Percentiles rank a stretch among this genome's conserved stretches.
Evolutionary conservation across 2,113 vertebrate species (phyloP).

Genomic region (Amazona guildingii): DNA sequence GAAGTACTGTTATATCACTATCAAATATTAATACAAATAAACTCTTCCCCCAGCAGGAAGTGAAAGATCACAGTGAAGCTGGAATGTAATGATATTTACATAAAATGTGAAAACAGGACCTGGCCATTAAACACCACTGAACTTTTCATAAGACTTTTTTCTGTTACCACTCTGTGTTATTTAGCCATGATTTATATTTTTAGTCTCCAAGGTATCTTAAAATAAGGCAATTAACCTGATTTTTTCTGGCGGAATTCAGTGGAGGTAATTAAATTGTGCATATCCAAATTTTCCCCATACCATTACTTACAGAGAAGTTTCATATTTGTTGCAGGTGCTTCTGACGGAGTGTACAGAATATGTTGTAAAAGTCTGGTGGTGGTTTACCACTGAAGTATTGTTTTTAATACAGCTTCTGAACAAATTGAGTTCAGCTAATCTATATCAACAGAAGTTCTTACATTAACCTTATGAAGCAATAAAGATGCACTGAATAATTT

Average conservation of each 20-base stretch:
- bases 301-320: background rate
- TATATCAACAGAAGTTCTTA: background rate
- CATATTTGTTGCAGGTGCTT: background rate
- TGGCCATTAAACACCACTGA: background rate
- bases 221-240: background rate
- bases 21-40: background rate
- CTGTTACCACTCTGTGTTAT: background rate
- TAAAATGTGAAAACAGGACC: background rate
- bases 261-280: background rate
- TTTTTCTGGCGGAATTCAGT: background rate
- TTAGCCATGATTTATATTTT: background rate
- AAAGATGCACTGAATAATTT: slow-evolving; percentile 52
- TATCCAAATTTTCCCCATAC: background rate
- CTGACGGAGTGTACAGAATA: background rate
- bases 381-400: background rate
- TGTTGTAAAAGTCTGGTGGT: background rate
- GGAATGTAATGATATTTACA: background rate
- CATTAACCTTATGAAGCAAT: slow-evolving; percentile 21
- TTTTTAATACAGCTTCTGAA: slow-evolving; percentile 6
- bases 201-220: background rate
- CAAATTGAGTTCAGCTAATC: background rate
- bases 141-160: background rate
- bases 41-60: background rate
- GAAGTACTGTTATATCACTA: background rate
- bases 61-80: background rate